These are phyloP conservation scores for Serinus canaria DNA, from an alignment of 2,113 vertebrate species.

Conservation along the genomic window DNA sequence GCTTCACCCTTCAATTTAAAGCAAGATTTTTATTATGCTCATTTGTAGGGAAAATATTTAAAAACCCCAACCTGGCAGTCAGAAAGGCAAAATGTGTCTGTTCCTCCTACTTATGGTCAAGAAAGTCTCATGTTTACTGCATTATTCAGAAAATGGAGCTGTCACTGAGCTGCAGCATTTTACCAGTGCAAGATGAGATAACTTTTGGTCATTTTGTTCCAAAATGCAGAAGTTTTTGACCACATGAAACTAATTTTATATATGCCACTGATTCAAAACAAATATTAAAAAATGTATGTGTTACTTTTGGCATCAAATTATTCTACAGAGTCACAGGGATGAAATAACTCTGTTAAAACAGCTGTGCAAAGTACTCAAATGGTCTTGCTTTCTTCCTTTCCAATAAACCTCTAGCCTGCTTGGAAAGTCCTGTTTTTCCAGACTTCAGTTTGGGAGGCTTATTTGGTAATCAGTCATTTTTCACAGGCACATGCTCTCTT, in stretches of 20 bases:
- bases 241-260: neutral
- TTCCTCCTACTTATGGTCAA: neutral
- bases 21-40: neutral
- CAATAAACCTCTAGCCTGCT: conserved; percentile 7
- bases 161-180: neutral
- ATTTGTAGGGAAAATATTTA: neutral
- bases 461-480: conserved; percentile 9
- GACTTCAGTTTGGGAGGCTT: neutral
- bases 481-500: neutral
- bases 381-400: neutral
- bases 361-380: conserved; percentile 49
- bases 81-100: neutral
- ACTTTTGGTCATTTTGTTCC: neutral
- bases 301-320: conserved; percentile 26
- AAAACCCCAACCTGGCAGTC: neutral
- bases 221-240: neutral
- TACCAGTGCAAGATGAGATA: neutral
- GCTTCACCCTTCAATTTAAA: neutral
- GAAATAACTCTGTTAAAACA: conserved; percentile 8
- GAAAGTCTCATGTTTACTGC: neutral
- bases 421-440: conserved; percentile 20
- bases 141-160: neutral
- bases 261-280: neutral
- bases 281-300: neutral
- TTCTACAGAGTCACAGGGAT: neutral